Evolutionary conservation across 2,113 vertebrate species (phyloP).

Genomic region (Chrysemys picta): DNA sequence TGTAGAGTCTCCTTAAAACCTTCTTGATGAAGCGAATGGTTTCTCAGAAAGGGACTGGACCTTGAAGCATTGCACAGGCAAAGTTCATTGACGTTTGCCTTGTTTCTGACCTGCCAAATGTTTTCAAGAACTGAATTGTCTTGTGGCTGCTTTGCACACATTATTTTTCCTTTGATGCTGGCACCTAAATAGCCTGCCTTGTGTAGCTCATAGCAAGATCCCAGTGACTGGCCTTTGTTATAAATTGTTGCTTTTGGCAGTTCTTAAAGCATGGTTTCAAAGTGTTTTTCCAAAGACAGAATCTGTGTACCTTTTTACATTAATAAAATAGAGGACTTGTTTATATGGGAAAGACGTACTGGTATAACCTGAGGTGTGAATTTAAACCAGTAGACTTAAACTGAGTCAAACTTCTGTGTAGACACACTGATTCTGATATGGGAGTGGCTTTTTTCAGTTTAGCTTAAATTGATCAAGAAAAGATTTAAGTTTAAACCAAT

Average conservation of each 20-base stretch:
- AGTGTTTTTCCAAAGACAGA: neutral
- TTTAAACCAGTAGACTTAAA: neutral
- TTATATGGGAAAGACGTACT: neutral
- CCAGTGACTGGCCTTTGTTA: neutral
- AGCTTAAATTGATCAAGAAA: neutral
- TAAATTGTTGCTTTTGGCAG: neutral
- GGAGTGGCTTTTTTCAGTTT: neutral
- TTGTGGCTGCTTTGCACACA: neutral
- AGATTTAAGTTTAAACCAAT: neutral
- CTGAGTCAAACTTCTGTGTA: neutral
- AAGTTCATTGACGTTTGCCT: neutral
- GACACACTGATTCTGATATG: neutral
- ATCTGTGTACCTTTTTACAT: neutral
- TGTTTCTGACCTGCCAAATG: neutral
- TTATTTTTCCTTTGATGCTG: neutral
- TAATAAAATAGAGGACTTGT: neutral
- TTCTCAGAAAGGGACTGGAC: neutral
- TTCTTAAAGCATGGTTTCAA: neutral
- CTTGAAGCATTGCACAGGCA: neutral
- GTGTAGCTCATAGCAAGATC: neutral
- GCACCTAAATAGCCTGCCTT: neutral
- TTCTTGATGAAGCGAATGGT: neutral
- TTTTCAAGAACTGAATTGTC: neutral
- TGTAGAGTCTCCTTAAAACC: neutral
- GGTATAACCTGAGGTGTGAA: neutral